A percentile compares a stretch with the other conserved stretches of the same genome.
phyloP scores from a whole-genome alignment of 2,797 vertebrate genomes.

The Gallirallus australis region DNA sequence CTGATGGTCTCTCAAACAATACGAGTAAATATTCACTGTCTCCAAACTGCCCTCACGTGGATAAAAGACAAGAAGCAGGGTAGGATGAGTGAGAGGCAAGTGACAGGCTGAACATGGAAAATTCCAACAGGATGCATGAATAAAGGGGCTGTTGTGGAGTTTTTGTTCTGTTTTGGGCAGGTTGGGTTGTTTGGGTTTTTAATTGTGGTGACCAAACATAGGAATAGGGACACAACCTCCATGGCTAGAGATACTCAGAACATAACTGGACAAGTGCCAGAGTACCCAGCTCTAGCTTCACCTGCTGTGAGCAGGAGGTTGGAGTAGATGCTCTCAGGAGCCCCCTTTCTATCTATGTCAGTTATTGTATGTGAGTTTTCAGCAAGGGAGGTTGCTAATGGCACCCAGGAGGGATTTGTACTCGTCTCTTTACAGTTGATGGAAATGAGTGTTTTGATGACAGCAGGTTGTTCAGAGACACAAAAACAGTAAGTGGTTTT shows the following conservation, averaged over 20 bases:
- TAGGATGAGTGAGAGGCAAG: not conserved
- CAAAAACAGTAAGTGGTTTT: not conserved
- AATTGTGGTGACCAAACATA: not conserved
- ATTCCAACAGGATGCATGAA: not conserved
- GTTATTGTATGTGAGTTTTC: not conserved
- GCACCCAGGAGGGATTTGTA: not conserved
- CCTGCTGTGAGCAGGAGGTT: not conserved
- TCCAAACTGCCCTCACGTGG: not conserved
- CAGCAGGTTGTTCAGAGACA: not conserved
- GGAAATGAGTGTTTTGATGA: not conserved
- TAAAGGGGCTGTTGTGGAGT: not conserved
- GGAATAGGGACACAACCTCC: not conserved
- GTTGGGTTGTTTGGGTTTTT: not conserved
- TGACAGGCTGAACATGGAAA: not conserved
- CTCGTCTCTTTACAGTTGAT: not conserved
- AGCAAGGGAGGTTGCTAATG: not conserved
- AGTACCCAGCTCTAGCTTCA: not conserved
- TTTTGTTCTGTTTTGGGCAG: not conserved
- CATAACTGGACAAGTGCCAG: not conserved
- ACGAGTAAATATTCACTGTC: not conserved
- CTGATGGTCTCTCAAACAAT: not conserved
- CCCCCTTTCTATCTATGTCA: not conserved
- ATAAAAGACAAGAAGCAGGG: not conserved
- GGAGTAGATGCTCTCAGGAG: not conserved
- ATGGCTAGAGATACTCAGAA: not conserved